These are phyloP conservation scores for Coreoperca whiteheadi DNA, from an alignment of 2,113 vertebrate species.

Conservation along the genomic window DNA sequence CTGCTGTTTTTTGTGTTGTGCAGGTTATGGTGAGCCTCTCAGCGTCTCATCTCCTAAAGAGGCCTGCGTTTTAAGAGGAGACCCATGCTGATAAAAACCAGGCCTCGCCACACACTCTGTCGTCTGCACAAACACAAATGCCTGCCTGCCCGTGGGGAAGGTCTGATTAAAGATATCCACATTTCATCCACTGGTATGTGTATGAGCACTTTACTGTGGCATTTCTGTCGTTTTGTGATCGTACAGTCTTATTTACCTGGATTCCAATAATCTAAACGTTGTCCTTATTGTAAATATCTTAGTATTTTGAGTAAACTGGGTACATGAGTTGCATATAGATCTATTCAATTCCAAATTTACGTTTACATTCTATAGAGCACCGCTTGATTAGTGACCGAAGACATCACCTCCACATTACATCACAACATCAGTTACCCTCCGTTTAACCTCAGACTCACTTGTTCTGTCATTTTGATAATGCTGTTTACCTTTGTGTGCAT, in stretches of 20 bases:
- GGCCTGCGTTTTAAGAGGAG: conserved; percentile 79
- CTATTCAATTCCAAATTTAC: not conserved
- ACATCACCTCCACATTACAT: not conserved
- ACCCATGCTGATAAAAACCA: conserved; percentile 89
- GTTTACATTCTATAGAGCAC: not conserved
- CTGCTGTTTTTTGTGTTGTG: not conserved
- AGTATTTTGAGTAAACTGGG: not conserved
- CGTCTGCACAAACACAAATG: conserved; percentile 88
- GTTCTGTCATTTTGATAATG: not conserved
- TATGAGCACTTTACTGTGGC: conserved; percentile 15
- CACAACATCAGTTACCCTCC: not conserved
- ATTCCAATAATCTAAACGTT: not conserved
- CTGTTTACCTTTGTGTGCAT: not conserved
- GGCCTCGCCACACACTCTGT: conserved; percentile 82
- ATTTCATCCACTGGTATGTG: conserved; percentile 86
- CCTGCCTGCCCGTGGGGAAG: conserved; percentile 88
- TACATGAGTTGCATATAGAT: not conserved
- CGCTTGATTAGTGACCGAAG: not conserved
- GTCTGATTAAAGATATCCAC: conserved; percentile 87
- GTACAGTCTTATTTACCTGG: not conserved
- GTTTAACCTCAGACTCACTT: not conserved
- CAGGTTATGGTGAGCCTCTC: conserved; percentile 80
- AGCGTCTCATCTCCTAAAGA: conserved; percentile 74
- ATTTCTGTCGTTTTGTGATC: conserved; percentile 3
- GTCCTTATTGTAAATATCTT: not conserved